Percentiles rank a stretch among this genome's conserved stretches.
Conservation (phyloP, 1,140 invertebrate genomes). For the Diabrotica virgifera region DNA sequence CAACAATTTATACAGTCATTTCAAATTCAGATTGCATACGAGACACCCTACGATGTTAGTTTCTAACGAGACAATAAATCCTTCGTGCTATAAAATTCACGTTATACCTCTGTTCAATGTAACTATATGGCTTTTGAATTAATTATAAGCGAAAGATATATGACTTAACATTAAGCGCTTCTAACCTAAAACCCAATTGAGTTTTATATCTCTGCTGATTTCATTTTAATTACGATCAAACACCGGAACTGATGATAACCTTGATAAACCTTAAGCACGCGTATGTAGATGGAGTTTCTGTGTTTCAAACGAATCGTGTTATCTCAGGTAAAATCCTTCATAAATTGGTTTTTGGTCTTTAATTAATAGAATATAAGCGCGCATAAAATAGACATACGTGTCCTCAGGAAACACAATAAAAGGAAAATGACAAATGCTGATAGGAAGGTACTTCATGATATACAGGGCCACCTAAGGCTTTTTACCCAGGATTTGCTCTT, state of each 20-base stretch:
- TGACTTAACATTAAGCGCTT: conserved; percentile 1
- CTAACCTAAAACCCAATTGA: conserved; percentile 2
- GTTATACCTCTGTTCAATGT: conserved; percentile 2
- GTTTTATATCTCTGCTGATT: conserved; percentile 2
- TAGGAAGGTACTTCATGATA: too few relatives aligned
- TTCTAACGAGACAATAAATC: conserved; percentile 2
- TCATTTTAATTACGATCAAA: neutral
- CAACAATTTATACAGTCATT: conserved; percentile 1
- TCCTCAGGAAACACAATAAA: too few relatives aligned
- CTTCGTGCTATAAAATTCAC: conserved; percentile 2
- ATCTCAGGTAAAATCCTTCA: neutral
- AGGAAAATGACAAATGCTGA: too few relatives aligned
- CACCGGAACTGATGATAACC: neutral
- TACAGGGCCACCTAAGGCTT: too few relatives aligned
- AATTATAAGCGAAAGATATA: conserved; percentile 3
- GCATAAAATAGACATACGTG: too few relatives aligned
- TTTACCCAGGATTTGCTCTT: too few relatives aligned
- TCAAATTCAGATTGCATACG: conserved; percentile 2
- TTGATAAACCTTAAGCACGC: neutral
- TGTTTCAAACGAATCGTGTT: neutral
- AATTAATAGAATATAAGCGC: neutral
- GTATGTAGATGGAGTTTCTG: neutral
- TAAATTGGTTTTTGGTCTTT: neutral
- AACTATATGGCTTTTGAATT: conserved; percentile 3
- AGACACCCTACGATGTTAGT: conserved; percentile 1